Conservation (phyloP, 1,140 invertebrate genomes). For the Octopus bimaculoides region DNA sequence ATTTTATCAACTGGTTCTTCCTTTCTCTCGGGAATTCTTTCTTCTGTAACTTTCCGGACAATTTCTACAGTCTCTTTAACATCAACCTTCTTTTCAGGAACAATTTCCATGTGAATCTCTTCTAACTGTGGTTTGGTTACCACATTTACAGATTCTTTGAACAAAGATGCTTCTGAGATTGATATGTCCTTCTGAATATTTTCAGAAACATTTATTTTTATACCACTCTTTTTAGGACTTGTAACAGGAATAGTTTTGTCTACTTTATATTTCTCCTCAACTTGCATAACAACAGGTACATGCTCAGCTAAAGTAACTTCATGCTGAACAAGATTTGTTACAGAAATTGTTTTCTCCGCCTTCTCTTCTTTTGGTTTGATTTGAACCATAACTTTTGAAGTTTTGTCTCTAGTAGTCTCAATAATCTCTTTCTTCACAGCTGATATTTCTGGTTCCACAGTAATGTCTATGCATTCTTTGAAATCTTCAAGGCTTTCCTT, state of each 20-base stretch:
- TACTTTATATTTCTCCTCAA: background rate
- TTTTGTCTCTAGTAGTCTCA: no score
- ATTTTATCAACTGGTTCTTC: constrained; percentile 6
- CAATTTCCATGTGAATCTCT: constrained; percentile 23
- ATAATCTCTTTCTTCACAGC: no score
- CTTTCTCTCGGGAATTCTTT: background rate
- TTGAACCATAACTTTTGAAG: background rate
- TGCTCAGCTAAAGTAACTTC: background rate
- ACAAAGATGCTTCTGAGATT: background rate
- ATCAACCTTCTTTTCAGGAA: constrained; percentile 4
- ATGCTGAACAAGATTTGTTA: background rate
- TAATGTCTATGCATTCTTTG: constrained; percentile 19
- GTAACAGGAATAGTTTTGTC: background rate
- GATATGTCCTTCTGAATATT: background rate
- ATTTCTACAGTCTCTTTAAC: background rate
- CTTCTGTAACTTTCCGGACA: background rate
- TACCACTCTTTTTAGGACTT: background rate
- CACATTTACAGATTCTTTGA: background rate
- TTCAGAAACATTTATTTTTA: background rate
- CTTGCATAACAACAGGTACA: background rate
- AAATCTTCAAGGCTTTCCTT: background rate
- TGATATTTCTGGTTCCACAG: constrained; percentile 20
- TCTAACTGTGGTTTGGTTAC: constrained; percentile 15
- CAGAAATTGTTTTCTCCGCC: background rate
- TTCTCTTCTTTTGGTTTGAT: background rate